Percentiles rank a stretch among this genome's conserved stretches.
These are phyloP conservation scores for Venustoraphidia nigricollis DNA, from an alignment of 2,888 invertebrate species.

Conservation along the genomic window DNA sequence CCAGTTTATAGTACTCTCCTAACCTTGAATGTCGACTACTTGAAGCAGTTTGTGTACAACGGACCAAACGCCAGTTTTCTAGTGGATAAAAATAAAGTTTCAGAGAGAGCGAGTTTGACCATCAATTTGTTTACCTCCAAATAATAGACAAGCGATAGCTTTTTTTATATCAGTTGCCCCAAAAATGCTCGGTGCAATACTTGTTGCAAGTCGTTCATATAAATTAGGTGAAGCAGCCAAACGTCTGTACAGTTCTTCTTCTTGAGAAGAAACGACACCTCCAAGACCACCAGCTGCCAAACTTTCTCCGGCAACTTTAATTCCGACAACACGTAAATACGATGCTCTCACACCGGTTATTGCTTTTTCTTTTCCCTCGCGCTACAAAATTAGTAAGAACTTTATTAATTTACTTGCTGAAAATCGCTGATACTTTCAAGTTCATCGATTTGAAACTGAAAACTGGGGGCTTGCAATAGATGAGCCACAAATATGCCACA, in stretches of 20 bases:
- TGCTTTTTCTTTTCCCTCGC: constrained; percentile 57
- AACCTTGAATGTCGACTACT: too few relatives aligned
- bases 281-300: constrained; percentile 44
- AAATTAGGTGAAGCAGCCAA: constrained; percentile 75
- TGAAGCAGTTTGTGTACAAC: too few relatives aligned
- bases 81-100: background rate
- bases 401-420: background rate
- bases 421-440: too few relatives aligned
- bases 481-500: too few relatives aligned
- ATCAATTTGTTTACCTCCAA: constrained; percentile 51
- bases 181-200: constrained; percentile 94
- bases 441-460: too few relatives aligned
- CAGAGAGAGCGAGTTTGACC: background rate
- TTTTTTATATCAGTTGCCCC: constrained; percentile 92
- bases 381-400: constrained; percentile 23
- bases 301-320: constrained; percentile 71
- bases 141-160: constrained; percentile 85
- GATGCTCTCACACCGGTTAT: constrained; percentile 86
- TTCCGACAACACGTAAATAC: constrained; percentile 87
- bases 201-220: constrained; percentile 75
- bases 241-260: constrained; percentile 69
- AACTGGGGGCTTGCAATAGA: too few relatives aligned
- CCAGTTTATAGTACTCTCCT: too few relatives aligned
- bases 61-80: background rate
- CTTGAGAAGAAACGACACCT: constrained; percentile 40